phyloP scores from a whole-genome alignment of 2,113 vertebrate species.

The Dromas ardeola region DNA sequence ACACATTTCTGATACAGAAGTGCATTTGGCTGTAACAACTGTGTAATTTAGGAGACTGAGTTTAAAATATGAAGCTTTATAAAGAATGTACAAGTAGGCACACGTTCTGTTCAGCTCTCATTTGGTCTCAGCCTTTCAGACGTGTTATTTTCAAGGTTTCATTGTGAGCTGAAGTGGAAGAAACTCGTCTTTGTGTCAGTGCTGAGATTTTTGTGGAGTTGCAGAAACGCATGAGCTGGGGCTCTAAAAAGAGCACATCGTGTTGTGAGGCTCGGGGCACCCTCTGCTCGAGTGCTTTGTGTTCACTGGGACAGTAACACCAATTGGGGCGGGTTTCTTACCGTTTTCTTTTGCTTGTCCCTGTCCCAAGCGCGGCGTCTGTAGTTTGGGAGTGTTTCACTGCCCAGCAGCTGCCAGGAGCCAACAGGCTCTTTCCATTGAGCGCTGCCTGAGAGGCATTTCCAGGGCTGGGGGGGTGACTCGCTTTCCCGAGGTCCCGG shows the following conservation, averaged over 20 bases:
- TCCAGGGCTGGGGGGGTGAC: background rate
- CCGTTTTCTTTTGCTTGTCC: background rate
- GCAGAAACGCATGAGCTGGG: background rate
- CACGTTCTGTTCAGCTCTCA: background rate
- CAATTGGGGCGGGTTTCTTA: background rate
- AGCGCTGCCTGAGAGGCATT: accelerated
- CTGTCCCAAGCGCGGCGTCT: accelerated
- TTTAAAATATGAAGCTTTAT: background rate
- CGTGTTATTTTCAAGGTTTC: background rate
- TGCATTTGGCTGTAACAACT: background rate
- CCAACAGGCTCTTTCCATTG: background rate
- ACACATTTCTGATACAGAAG: background rate
- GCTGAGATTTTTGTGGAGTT: background rate
- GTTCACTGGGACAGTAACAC: background rate
- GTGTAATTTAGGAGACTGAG: background rate
- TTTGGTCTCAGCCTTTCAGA: background rate
- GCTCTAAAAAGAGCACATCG: accelerated
- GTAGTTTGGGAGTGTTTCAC: background rate
- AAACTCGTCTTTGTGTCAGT: background rate
- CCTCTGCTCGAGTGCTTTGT: background rate
- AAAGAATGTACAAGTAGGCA: background rate
- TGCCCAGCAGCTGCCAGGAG: background rate
- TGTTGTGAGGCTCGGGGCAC: accelerated
- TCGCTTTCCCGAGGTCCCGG: accelerated
- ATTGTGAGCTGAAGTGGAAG: background rate